phyloP scores from a whole-genome alignment of 2,888 invertebrate species.

The Callimorpha dominula region DNA sequence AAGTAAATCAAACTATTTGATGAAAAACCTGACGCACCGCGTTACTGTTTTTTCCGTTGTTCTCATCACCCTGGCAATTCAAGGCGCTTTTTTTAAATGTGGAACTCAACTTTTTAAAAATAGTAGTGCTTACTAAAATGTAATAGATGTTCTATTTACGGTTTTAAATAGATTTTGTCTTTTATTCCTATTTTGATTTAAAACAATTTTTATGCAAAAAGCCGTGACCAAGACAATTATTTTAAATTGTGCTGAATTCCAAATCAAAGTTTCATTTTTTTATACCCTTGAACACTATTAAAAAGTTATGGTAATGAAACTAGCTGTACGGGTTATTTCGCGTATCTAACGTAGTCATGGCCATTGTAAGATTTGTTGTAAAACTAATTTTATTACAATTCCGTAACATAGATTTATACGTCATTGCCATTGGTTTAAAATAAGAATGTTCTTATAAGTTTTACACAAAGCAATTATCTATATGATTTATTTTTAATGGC shows the following conservation, averaged over 20 bases:
- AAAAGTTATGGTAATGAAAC: constrained; percentile 27
- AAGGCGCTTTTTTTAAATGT: constrained; percentile 6
- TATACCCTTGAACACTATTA: constrained; percentile 24
- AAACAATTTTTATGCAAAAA: constrained; percentile 8
- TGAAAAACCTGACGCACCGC: constrained; percentile 10
- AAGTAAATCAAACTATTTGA: constrained; percentile 17
- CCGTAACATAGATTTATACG: background rate
- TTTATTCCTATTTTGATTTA: background rate
- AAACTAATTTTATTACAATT: constrained; percentile 8
- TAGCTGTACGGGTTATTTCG: constrained; percentile 19
- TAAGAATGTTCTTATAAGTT: background rate
- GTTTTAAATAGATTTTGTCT: background rate
- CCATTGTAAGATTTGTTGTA: constrained; percentile 17
- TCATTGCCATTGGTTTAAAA: background rate
- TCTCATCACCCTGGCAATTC: background rate
- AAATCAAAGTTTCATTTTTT: constrained; percentile 20
- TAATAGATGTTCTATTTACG: background rate
- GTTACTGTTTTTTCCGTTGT: background rate
- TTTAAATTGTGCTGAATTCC: constrained; percentile 8
- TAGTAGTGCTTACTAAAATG: background rate
- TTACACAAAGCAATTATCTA: background rate
- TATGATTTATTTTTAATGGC: background rate
- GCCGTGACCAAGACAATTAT: constrained; percentile 15
- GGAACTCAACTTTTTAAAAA: background rate
- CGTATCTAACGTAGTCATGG: constrained; percentile 25